These are phyloP conservation scores for Xanthostigma xanthostigma DNA, from an alignment of 2,888 invertebrate genomes.

Conservation along the genomic window DNA sequence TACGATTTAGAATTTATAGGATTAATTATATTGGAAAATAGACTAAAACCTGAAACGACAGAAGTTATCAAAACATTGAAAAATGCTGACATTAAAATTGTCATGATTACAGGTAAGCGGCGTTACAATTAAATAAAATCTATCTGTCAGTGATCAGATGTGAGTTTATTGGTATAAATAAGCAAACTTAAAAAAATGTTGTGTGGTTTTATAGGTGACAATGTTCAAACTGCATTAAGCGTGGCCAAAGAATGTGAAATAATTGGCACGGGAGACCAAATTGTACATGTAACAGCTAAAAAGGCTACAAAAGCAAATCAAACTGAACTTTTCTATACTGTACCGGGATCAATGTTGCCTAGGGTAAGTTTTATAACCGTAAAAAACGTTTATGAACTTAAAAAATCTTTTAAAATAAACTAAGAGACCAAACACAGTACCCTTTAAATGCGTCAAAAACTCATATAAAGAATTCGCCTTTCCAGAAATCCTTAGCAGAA, in stretches of 20 bases:
- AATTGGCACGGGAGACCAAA: conserved; percentile 39
- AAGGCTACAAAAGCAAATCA: no score
- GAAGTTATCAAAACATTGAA: conserved; percentile 66
- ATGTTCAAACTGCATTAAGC: conserved; percentile 81
- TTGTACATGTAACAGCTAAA: conserved; percentile 23
- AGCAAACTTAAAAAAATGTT: conserved; percentile 1
- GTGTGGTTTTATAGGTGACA: conserved; percentile 43
- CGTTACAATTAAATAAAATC: neutral
- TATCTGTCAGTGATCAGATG: neutral
- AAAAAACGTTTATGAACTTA: no score
- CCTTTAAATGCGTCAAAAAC: neutral
- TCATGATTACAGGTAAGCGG: conserved; percentile 87
- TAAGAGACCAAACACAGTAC: no score
- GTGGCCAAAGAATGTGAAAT: conserved; percentile 88
- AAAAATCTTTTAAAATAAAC: no score
- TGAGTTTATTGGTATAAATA: neutral
- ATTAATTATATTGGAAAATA: conserved; percentile 87
- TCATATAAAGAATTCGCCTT: no score
- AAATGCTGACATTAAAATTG: conserved; percentile 72
- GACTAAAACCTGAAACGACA: conserved; percentile 76
- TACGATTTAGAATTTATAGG: conserved; percentile 68
- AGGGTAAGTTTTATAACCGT: no score
- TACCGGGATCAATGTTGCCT: no score
- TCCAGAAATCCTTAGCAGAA: no score
- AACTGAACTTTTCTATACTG: no score